Conservation (phyloP, 2,113 vertebrate species). For the Camelus dromedarius region DNA sequence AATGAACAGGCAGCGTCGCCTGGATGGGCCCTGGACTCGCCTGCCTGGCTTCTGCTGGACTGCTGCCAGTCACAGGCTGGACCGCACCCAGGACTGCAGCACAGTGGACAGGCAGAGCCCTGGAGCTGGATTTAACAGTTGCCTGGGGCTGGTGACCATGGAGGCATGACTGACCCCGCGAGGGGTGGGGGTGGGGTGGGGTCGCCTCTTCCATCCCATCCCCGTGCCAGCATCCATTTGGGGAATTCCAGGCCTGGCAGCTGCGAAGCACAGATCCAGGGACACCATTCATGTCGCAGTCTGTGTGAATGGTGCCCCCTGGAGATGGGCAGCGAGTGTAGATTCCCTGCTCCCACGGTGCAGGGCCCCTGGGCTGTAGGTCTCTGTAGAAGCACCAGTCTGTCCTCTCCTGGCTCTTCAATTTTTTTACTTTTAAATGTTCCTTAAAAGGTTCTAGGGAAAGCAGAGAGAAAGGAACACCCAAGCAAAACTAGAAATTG, state of each 20-base stretch:
- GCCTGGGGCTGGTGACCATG: background rate
- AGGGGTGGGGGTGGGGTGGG: background rate
- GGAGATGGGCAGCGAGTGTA: rapidly evolving
- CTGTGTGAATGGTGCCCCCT: background rate
- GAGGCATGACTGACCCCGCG: too few species aligned
- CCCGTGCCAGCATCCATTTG: background rate
- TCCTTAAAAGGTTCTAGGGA: background rate
- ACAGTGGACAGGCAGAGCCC: background rate
- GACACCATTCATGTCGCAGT: rapidly evolving
- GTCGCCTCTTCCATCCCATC: too few species aligned
- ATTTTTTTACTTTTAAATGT: background rate
- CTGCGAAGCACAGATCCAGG: background rate
- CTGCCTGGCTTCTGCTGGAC: background rate
- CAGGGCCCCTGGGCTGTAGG: background rate
- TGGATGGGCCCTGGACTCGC: background rate
- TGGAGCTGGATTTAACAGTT: background rate
- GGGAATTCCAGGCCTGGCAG: background rate
- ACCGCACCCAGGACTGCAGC: background rate
- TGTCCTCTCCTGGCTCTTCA: background rate
- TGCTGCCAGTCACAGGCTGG: background rate
- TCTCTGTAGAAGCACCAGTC: background rate
- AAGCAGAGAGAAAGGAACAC: background rate
- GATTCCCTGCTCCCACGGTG: rapidly evolving
- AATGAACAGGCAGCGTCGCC: background rate
- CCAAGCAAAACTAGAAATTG: background rate